These are phyloP conservation scores for Achroia grisella DNA, from an alignment of 1,140 invertebrate genomes.

Conservation along the genomic window DNA sequence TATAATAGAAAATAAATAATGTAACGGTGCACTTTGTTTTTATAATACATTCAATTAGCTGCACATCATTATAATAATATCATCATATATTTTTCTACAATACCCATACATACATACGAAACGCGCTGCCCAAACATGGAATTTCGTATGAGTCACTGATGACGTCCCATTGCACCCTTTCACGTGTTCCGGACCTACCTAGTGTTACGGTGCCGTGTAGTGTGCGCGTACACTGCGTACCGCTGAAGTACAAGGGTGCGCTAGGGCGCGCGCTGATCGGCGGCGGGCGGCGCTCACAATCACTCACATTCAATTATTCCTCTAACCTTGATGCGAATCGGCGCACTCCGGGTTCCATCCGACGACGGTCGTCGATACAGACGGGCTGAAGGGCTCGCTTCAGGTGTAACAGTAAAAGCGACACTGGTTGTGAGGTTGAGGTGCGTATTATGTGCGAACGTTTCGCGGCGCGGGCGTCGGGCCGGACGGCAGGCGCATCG, in stretches of 20 bases:
- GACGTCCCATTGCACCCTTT: conserved; percentile 29
- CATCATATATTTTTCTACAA: too few species aligned
- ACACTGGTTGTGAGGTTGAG: conserved; percentile 31
- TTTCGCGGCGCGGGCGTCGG: conserved; percentile 28
- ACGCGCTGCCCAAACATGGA: conserved; percentile 9
- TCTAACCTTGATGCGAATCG: conserved; percentile 71
- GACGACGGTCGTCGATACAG: conserved; percentile 58
- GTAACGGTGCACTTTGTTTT: too few species aligned
- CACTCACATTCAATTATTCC: conserved; percentile 68
- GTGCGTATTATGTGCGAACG: conserved; percentile 25
- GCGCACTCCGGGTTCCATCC: conserved; percentile 69
- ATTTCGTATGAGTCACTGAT: conserved; percentile 46
- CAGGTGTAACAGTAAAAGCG: conserved; percentile 48
- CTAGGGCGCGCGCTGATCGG: conserved; percentile 43
- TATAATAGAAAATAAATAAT: too few species aligned
- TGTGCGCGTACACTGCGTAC: conserved; percentile 34
- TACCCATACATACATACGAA: not conserved
- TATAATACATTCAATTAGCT: too few species aligned
- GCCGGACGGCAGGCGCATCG: conserved; percentile 58
- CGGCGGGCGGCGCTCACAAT: conserved; percentile 41
- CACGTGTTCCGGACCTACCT: conserved; percentile 52
- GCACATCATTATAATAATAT: too few species aligned
- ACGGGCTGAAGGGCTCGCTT: conserved; percentile 59
- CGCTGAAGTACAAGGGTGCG: conserved; percentile 46
- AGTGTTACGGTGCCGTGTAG: conserved; percentile 34